Evolutionary conservation across 1,140 invertebrate genomes (phyloP).

Genomic region (Penaeus vannamei): DNA sequence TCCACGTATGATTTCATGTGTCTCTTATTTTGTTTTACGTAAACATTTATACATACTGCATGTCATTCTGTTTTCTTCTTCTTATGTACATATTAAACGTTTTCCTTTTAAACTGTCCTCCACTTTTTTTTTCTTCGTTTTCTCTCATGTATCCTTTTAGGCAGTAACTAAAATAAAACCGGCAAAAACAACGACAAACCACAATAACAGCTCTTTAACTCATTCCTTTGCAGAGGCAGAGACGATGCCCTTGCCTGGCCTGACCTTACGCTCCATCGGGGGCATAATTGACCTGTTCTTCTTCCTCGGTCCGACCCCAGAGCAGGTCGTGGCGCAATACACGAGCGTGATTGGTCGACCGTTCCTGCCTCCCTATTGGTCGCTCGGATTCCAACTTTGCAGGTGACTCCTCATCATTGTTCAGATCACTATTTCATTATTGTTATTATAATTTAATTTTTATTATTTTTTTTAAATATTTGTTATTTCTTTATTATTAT

Average conservation of each 20-base stretch:
- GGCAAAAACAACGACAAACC: too few relatives aligned
- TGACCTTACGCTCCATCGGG: conserved; percentile 70
- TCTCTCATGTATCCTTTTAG: background rate
- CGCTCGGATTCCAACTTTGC: conserved; percentile 74
- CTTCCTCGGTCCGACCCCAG: conserved; percentile 72
- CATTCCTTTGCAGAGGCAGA: conserved; percentile 26
- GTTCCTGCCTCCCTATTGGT: conserved; percentile 74
- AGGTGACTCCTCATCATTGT: conserved; percentile 68
- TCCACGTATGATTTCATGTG: too few relatives aligned
- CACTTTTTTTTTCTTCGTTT: background rate
- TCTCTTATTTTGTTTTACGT: too few relatives aligned
- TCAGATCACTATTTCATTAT: too few relatives aligned
- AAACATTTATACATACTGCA: too few relatives aligned
- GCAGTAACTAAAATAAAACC: too few relatives aligned
- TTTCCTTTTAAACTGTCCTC: too few relatives aligned
- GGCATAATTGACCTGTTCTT: conserved; percentile 73
- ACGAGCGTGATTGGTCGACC: conserved; percentile 71
- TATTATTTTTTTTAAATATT: too few relatives aligned
- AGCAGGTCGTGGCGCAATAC: conserved; percentile 74
- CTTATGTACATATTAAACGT: too few relatives aligned
- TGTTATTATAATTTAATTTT: too few relatives aligned
- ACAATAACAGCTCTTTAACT: background rate
- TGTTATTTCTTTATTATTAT: too few relatives aligned
- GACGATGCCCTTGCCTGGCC: conserved; percentile 56
- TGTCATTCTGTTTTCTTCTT: too few relatives aligned